phyloP scores from a whole-genome alignment of 2,888 invertebrate species.

The Pilophorus perplexus region DNA sequence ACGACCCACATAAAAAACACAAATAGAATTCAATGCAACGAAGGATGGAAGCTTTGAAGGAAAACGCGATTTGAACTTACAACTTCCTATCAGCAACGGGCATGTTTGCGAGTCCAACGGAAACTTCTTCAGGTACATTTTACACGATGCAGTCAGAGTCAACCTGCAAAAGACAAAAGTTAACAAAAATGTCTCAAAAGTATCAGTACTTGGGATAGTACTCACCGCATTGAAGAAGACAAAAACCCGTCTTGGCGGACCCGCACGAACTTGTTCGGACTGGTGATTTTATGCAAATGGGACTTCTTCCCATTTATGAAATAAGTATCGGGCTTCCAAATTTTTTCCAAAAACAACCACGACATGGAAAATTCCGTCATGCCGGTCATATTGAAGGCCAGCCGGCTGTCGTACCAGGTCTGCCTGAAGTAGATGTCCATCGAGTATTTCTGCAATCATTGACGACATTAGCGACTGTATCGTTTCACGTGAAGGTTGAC shows the following conservation, averaged over 20 bases:
- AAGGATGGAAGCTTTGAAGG: too few relatives aligned
- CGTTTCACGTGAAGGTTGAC: neutral
- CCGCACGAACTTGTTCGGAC: conserved; percentile 87
- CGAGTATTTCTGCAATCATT: conserved; percentile 51
- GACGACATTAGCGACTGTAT: neutral
- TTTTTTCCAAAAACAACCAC: conserved; percentile 58
- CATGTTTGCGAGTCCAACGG: conserved; percentile 57
- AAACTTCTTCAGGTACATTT: conserved; percentile 57
- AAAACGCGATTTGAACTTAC: too few relatives aligned
- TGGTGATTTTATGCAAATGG: conserved; percentile 58
- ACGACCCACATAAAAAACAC: neutral
- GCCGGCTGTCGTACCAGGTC: conserved; percentile 57
- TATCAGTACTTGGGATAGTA: conserved; percentile 12
- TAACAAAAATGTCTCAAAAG: neutral
- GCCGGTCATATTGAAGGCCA: conserved; percentile 53
- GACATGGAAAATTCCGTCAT: conserved; percentile 55
- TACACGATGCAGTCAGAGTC: conserved; percentile 56
- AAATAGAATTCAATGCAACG: too few relatives aligned
- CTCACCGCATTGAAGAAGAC: conserved; percentile 85
- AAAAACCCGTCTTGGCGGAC: conserved; percentile 87
- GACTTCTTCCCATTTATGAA: conserved; percentile 58
- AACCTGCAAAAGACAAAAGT: too few relatives aligned
- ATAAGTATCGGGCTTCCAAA: conserved; percentile 62
- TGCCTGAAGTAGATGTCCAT: conserved; percentile 56
- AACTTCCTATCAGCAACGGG: conserved; percentile 55